Conservation (phyloP, 64 coral and sea anemone species). For the Trachythela sp. region DNA sequence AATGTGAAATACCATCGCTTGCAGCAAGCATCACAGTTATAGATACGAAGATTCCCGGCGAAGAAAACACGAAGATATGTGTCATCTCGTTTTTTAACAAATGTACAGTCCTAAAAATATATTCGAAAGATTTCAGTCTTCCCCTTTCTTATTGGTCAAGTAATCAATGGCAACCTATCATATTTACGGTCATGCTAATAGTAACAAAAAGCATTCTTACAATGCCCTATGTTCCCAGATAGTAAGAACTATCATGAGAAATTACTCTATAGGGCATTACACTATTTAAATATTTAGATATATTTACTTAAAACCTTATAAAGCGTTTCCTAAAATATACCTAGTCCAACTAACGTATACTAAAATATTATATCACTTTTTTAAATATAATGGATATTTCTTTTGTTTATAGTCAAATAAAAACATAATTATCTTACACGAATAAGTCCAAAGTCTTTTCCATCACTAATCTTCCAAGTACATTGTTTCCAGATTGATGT, state of each 20-base stretch:
- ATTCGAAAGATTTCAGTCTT: not conserved
- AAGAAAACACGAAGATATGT: slow-evolving; percentile 41
- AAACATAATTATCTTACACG: slow-evolving; percentile 1
- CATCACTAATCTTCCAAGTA: slow-evolving; percentile 14
- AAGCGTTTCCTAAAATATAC: too few relatives aligned
- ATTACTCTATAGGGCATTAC: too few relatives aligned
- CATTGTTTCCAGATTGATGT: slow-evolving; percentile 54
- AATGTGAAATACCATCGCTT: slow-evolving; percentile 45
- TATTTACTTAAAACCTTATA: too few relatives aligned
- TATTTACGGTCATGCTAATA: too few relatives aligned
- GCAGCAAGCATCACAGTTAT: not conserved
- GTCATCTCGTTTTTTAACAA: slow-evolving; percentile 10
- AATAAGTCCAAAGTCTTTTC: slow-evolving; percentile 32
- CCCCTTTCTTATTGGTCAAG: not conserved
- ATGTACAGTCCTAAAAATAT: too few relatives aligned
- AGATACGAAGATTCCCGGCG: not conserved
- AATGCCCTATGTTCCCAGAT: too few relatives aligned
- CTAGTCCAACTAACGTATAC: not conserved
- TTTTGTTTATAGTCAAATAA: not conserved
- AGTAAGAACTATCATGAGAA: too few relatives aligned
- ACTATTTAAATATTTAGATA: too few relatives aligned
- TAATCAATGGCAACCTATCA: too few relatives aligned
- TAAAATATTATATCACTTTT: not conserved
- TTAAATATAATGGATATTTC: not conserved
- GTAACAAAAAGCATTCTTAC: too few relatives aligned